phyloP scores from a whole-genome alignment of 2,113 vertebrate genomes.

The Labeo rohita region DNA sequence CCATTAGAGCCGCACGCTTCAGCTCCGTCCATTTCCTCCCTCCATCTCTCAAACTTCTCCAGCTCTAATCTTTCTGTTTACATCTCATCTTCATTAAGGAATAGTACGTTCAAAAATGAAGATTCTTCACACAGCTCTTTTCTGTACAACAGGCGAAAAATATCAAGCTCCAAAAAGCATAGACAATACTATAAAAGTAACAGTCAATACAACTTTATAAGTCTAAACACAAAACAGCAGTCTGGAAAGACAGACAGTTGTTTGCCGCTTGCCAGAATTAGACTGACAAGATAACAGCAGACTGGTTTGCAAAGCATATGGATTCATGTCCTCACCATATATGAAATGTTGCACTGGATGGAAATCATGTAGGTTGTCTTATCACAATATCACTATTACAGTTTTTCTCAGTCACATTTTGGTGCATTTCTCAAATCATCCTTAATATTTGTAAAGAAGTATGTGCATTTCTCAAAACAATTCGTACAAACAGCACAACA shows the following conservation, averaged over 20 bases:
- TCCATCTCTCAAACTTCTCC: not conserved
- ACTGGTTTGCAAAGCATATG: not conserved
- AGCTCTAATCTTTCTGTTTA: conserved; percentile 53
- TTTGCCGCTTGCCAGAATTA: not conserved
- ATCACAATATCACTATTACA: not conserved
- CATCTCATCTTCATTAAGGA: conserved; percentile 47
- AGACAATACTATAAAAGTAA: not conserved
- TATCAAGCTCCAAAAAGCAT: too few relatives aligned
- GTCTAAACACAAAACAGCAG: not conserved
- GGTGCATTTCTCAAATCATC: too few relatives aligned
- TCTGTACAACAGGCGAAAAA: not conserved
- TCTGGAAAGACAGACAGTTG: not conserved
- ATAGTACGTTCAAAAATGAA: not conserved
- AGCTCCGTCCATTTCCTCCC: conserved; percentile 22
- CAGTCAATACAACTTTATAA: too few relatives aligned
- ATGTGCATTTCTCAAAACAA: too few relatives aligned
- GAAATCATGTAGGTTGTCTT: not conserved
- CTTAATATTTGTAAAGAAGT: too few relatives aligned
- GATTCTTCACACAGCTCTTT: not conserved
- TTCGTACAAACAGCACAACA: too few relatives aligned
- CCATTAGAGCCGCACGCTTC: conserved; percentile 48
- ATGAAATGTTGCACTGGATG: not conserved
- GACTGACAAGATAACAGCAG: not conserved
- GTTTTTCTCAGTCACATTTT: too few relatives aligned
- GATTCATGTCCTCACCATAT: not conserved